Base-by-base conservation (phyloP, 2,888 invertebrate species). In the Balanococcus diminutus region DNA sequence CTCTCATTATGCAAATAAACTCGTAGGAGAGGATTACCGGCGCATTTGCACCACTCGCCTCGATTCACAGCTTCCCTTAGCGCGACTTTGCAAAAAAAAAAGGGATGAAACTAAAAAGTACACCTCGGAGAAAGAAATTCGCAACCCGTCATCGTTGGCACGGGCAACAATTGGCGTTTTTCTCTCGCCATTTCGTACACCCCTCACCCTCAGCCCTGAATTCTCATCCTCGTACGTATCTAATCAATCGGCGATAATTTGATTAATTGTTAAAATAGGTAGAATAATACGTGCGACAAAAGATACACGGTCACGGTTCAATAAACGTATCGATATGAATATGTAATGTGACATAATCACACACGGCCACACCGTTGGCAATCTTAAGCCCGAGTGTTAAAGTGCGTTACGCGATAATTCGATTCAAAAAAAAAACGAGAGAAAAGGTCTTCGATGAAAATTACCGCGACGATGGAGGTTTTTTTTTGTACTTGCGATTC, bases 311-410 rank as follows among this genome's bases (percentile, higher is more conserved):
- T 81, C 42, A 81, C 42, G 81, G 81, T 81, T 81, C 81, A 81
- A 81, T 81, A 42, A 81, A 81, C 81, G 81, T 81, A 81, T 81
- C 81, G 81, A 81, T 81, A 81, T 81, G 81, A 81, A 81, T 81
- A 81, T 81, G 81, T 81, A 81, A 81, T 81, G 81, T 81, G 81
- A 81, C 81, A 42, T 81, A 81, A 81, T 81, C 81, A 42, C 81
- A 81, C 42, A 36, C 42, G 81, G n/a, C 39, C 42, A 81, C 36
- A 42, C 42, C 19, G 36, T 42, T 14, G 11, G 42, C 42, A 42
- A 42, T 81, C 81, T 81, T 22, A 81, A 81, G 42, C 42, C 22
- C 22, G 22, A 56, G 56, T 22, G 56, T 56, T 56, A 56, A 81
- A 39, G 25, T 42, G 42, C 25, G 81, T 81, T 81, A 81, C 81